phyloP scores from a whole-genome alignment of 2,113 vertebrate genomes.

The Circaetus cinerascens region DNA sequence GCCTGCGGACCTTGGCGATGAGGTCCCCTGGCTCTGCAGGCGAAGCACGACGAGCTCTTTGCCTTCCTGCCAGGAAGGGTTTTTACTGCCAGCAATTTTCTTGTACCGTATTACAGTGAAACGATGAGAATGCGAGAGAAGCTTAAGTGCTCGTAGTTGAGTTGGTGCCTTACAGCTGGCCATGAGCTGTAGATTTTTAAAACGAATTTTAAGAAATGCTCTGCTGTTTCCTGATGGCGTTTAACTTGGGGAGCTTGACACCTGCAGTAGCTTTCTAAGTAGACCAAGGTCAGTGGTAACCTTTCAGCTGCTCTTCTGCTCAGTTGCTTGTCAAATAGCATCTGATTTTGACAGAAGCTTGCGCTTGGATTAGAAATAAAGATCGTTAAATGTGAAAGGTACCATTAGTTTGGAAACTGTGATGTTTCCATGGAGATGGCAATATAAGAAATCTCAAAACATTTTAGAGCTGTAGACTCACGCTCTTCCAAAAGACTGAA shows the following conservation, averaged over 20 bases:
- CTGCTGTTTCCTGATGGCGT: rapidly evolving
- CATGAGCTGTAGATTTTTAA: rapidly evolving
- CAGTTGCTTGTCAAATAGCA: background rate
- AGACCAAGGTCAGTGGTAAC: background rate
- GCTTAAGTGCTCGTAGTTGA: background rate
- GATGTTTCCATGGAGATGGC: background rate
- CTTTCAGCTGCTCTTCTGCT: background rate
- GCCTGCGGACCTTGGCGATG: background rate
- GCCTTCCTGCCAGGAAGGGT: background rate
- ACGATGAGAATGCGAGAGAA: background rate
- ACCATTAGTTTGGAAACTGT: background rate
- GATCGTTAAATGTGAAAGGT: background rate
- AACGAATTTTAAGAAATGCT: background rate
- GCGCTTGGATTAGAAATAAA: background rate
- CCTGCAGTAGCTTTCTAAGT: background rate
- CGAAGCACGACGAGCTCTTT: background rate
- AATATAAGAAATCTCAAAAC: background rate
- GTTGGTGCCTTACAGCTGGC: background rate
- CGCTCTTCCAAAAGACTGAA: background rate
- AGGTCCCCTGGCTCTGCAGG: background rate
- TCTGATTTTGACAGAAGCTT: background rate
- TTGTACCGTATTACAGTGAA: background rate
- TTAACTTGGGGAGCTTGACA: background rate
- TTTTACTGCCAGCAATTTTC: background rate
- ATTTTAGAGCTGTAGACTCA: background rate